Percentiles rank a stretch among this genome's conserved stretches.
phyloP scores from a whole-genome alignment of 37 sponge, comb jelly and placozoan species.

The Ephydatia muelleri region DNA sequence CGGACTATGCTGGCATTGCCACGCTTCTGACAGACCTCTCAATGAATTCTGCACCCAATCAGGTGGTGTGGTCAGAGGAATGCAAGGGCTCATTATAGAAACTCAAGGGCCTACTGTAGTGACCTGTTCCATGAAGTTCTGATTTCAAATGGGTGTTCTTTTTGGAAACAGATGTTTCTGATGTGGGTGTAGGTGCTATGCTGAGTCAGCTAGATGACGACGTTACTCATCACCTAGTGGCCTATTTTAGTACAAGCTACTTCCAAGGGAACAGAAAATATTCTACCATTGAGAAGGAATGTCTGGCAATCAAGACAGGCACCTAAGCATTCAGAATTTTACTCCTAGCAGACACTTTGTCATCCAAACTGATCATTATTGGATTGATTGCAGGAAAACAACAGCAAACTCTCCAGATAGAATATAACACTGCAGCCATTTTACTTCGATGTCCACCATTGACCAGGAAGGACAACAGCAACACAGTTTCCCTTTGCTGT shows the following conservation, averaged over 20 bases:
- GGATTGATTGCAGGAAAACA: slow-evolving; percentile 24
- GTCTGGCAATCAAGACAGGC: slow-evolving; percentile 24
- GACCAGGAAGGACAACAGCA: not conserved
- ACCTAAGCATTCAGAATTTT: slow-evolving; percentile 18
- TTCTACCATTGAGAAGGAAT: slow-evolving; percentile 38
- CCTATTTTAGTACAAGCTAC: slow-evolving; percentile 33
- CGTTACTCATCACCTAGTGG: slow-evolving; percentile 42
- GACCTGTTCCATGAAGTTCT: slow-evolving; percentile 27
- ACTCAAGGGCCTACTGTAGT: slow-evolving; percentile 11
- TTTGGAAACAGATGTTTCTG: slow-evolving; percentile 52
- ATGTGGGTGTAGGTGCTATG: slow-evolving; percentile 48
- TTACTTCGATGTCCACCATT: not conserved
- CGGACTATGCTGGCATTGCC: slow-evolving; percentile 26
- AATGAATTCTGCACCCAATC: slow-evolving; percentile 15
- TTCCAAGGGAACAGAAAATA: slow-evolving; percentile 26
- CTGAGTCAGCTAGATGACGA: slow-evolving; percentile 28
- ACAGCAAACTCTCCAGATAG: slow-evolving; percentile 17
- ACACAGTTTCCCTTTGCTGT: slow-evolving; percentile 39
- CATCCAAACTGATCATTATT: slow-evolving; percentile 42
- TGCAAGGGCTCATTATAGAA: slow-evolving; percentile 21
- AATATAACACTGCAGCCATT: slow-evolving; percentile 13
- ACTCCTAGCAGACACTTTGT: not conserved
- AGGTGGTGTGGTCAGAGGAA: slow-evolving; percentile 3
- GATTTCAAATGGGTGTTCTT: not conserved
- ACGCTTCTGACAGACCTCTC: slow-evolving; percentile 18